Conservation (phyloP, 2,888 invertebrate genomes). For the Amphipoea oculea region DNA sequence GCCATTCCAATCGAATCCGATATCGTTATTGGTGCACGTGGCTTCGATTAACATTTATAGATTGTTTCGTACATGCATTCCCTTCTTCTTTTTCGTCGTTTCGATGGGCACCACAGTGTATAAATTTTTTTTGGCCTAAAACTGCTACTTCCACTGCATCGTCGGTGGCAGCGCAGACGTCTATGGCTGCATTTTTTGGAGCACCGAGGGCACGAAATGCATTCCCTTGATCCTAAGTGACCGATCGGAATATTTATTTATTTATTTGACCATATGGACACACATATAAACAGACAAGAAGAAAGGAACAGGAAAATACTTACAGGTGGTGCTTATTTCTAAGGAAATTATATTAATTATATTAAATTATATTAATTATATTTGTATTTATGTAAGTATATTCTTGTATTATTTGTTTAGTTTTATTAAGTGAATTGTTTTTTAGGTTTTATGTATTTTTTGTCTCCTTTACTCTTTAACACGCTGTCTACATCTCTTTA, state of each 20-base stretch:
- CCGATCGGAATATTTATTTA: background rate
- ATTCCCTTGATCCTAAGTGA: background rate
- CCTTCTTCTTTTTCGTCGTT: background rate
- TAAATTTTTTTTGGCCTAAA: background rate
- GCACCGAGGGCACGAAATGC: background rate
- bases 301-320: too few species aligned
- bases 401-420: too few species aligned
- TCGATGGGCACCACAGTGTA: background rate
- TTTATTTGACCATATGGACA: background rate
- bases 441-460: too few species aligned
- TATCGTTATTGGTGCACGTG: conserved; percentile 25
- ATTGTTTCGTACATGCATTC: background rate
- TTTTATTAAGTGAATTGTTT: too few species aligned
- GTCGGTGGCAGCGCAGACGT: background rate
- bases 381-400: too few species aligned
- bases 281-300: too few species aligned
- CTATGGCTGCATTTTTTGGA: background rate
- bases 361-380: too few species aligned
- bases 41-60: background rate
- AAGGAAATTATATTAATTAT: too few species aligned
- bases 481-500: too few species aligned
- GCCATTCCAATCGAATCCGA: conserved; percentile 25
- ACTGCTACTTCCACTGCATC: background rate
- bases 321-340: background rate
- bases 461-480: too few species aligned